Percentiles rank a stretch among this genome's conserved stretches.
Evolutionary conservation across 2,113 vertebrate genomes (phyloP).

Genomic region (Pogona vitticeps): DNA sequence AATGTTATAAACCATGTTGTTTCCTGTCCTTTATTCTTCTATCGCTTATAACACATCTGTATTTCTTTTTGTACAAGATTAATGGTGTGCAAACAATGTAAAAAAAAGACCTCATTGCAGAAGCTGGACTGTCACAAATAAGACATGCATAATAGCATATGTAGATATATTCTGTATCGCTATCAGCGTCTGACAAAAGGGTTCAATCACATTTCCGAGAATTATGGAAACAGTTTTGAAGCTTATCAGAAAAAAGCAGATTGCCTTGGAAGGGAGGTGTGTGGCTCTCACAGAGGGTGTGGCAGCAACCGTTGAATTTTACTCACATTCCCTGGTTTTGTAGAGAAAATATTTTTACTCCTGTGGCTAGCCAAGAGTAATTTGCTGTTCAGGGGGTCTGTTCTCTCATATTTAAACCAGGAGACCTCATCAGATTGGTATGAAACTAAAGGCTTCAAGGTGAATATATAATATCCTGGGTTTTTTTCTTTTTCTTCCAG

Average conservation of each 20-base stretch:
- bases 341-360: neutral
- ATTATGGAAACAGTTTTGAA: neutral
- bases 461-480: neutral
- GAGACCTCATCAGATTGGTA: slow-evolving; percentile 9
- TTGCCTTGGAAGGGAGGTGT: neutral
- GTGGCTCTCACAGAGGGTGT: neutral
- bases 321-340: neutral
- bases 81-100: neutral
- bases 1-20: neutral
- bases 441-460: neutral
- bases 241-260: slow-evolving; percentile 21
- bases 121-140: neutral
- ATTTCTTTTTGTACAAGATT: neutral
- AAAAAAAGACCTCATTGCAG: too few species aligned
- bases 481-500: too few species aligned
- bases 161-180: too few species aligned
- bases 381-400: neutral
- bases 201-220: neutral
- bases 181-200: neutral
- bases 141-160: neutral
- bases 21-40: neutral
- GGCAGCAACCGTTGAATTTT: neutral
- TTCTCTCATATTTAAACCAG: neutral
- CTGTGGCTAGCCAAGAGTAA: neutral
- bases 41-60: too few species aligned